Evolutionary conservation across 2,888 invertebrate genomes (phyloP), one percentile per base, ranked within the genome.

Genomic region (Onthophagus sagittarius): DNA sequence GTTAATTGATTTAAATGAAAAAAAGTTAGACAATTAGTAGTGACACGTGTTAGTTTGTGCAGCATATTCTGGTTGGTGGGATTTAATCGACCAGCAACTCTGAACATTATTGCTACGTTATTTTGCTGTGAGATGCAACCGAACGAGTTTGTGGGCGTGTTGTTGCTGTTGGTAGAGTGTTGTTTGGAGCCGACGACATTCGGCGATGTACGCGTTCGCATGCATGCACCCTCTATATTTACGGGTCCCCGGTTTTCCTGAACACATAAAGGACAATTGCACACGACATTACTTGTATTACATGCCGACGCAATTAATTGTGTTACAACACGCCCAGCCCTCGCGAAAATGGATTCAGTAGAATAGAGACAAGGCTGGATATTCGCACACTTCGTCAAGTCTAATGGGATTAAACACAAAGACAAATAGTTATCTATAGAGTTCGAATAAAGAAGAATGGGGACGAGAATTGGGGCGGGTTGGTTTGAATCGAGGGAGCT

Each of bases 181-280:
- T 32, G 32, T n/a, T 67, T n/a, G 64, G 13, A 31, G n/a, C 67
- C 7, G 67, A 23, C 23, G 31, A 31, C 5, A 23, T 67, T 13
- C 67, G 15, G 67, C 32, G 67, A 23, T 31, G 15, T 23, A 64
- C 15, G 15, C 14, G 64, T 14, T 14, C 64, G 9, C 67, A 23
- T 67, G n/a, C 31, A n/a, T 32, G 9, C 15, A 31, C 23, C 67
- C n/a, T 67, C 23, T 23, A 31, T 15, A 67, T n/a, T 23, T 31
- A 31, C 23, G n/a, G 32, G 15, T 23, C 31, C 64, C 31, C n/a
- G 31, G 67, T 67, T 67, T 67, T 67, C 67, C 23, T n/a, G 31
- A 32, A 23, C 67, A 67, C 67, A 67, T 67, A 67, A 67, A 67
- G 67, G 67, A 67, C 67, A 67, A 67, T 67, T 67, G 67, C 67